Conservation (phyloP, 2,113 vertebrate genomes). For the Nesoenas mayeri region DNA sequence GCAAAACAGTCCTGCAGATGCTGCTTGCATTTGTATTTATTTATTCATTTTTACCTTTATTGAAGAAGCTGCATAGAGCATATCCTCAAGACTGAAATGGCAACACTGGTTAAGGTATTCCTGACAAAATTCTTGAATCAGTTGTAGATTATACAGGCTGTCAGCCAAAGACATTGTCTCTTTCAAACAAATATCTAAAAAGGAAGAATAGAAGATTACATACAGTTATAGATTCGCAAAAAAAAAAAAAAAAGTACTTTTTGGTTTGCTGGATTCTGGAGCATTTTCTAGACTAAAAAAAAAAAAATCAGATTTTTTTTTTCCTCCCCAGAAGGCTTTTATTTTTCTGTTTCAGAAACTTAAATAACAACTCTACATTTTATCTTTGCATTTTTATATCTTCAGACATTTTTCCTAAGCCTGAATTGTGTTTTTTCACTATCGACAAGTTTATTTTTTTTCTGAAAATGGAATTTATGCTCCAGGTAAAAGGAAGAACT, state of each 20-base stretch:
- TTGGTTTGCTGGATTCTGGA: neutral
- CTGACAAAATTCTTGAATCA: conserved; percentile 94
- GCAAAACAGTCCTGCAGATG: neutral
- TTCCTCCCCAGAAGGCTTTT: neutral
- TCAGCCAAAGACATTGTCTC: conserved; percentile 94
- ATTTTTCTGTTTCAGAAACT: neutral
- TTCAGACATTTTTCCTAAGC: neutral
- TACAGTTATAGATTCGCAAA: neutral
- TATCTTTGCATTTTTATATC: neutral
- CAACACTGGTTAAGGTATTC: conserved; percentile 93
- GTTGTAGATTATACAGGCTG: conserved; percentile 92
- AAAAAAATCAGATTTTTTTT: neutral
- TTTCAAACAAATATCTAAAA: conserved; percentile 93
- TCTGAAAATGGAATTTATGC: neutral
- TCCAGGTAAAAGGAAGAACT: neutral
- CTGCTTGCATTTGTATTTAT: neutral
- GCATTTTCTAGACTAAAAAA: neutral
- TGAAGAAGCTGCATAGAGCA: conserved; percentile 92
- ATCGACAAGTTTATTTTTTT: neutral
- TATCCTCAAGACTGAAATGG: conserved; percentile 94
- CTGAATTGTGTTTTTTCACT: neutral
- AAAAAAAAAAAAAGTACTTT: neutral
- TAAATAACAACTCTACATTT: neutral
- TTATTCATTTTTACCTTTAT: conserved; percentile 83
- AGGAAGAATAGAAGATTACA: neutral